Conservation (phyloP, 2,888 invertebrate genomes). For the Petrolisthes manimaculis region DNA sequence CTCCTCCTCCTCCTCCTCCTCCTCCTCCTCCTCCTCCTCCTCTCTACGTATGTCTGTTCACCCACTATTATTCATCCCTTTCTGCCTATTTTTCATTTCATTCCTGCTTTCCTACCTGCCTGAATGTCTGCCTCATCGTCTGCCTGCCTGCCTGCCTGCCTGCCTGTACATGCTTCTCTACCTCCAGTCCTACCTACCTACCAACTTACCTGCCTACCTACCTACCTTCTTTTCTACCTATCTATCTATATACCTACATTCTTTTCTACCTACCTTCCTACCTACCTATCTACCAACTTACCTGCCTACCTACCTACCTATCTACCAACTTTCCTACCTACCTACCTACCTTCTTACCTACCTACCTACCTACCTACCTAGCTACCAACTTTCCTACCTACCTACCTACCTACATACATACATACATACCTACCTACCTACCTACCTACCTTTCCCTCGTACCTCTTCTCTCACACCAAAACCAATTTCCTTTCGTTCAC, state of each 20-base stretch:
- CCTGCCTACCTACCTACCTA: no score
- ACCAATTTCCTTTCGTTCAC: background rate
- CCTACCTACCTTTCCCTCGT: background rate
- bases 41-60: no score
- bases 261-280: no score
- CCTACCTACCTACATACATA: background rate
- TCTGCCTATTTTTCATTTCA: background rate
- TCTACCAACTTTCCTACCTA: background rate
- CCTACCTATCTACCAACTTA: no score
- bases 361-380: background rate
- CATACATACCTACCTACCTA: background rate
- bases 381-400: background rate
- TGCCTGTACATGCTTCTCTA: slow-evolving; percentile 6
- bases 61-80: background rate
- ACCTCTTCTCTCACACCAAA: background rate
- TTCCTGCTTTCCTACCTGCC: background rate
- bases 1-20: background rate
- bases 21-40: background rate
- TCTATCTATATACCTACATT: no score
- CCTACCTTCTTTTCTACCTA: background rate
- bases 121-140: background rate
- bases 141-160: background rate
- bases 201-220: background rate
- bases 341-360: background rate
- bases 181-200: background rate